Evolutionary conservation across 2,888 invertebrate genomes (phyloP), one percentile per base, ranked within the genome.

Genomic region (Agapetus fuscipes): DNA sequence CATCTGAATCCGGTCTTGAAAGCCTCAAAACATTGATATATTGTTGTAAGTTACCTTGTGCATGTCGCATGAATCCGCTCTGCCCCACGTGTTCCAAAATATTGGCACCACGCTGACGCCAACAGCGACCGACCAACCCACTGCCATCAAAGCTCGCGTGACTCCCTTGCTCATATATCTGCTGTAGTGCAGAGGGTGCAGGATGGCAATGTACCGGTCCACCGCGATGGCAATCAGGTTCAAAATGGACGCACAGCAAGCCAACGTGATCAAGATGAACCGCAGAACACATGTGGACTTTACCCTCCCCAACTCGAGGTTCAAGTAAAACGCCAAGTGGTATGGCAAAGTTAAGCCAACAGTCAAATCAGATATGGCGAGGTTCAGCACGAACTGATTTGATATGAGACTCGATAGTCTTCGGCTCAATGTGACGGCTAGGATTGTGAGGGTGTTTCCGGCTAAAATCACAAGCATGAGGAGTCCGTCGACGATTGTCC

Each of bases 211-310:
- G 57, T 85, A 87, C 57, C 82, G 73, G 64, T 87, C 87, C 43
- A 82, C 71, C 17, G 86, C 86, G 49, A 87, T 84, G 34, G 80
- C 76, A 53, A 84, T 77, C 50, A 87, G 71, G 58, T 85, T 86
- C 63, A 78, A 77, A 52, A 86, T 80, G 49, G 85, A 86, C 34
- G 83, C 83, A 51, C 80, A 76, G 56, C 85, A 85, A 45, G 83
- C 83, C 54, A 84, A 71, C 50, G 79, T 77, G 48, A 83, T 78
- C 37, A 84, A 66, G 37, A 82, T 80, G 61, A 84, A 86, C 50
- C 82, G 66, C 56, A 82, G 64, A 32, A 86, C 57, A 52, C 86
- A 86, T 14, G 77, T 73, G 54, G 64, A 66, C 50, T 78, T 74
- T 49, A 72, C 66, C 31, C 62, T 60, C 25, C 78, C 78, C 51